Percentiles rank a stretch among this genome's conserved stretches.
Conservation (phyloP, 1,140 invertebrate genomes). For the Brachionus plicatilis region DNA sequence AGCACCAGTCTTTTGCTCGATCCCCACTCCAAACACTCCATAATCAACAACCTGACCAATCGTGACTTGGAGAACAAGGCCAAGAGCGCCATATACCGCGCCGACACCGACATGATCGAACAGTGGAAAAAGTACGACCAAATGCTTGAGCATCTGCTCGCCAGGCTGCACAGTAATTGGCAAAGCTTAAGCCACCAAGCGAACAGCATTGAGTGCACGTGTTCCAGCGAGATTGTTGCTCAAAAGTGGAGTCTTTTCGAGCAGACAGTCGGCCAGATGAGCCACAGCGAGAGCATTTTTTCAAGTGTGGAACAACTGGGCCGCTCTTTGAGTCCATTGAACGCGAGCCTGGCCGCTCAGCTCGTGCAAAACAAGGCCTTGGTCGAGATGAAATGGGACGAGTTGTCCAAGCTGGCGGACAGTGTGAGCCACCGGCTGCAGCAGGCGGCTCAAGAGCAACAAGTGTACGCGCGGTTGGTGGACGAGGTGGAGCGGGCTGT, state of each 20-base stretch:
- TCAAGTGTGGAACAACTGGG: neutral
- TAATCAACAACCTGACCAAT: neutral
- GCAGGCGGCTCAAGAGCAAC: neutral
- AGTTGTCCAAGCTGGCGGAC: neutral
- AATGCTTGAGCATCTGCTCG: neutral
- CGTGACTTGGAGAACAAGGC: neutral
- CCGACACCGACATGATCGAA: neutral
- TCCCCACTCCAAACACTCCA: neutral
- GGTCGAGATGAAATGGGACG: neutral
- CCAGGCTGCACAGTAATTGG: neutral
- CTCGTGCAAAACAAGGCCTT: neutral
- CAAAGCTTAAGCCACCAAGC: neutral
- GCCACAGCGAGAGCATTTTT: neutral
- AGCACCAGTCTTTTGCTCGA: neutral
- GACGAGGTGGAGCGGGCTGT: neutral
- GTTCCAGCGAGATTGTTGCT: neutral
- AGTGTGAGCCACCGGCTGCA: neutral
- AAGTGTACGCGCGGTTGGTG: neutral
- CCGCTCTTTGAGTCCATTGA: neutral
- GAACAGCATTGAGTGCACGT: neutral
- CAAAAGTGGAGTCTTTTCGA: neutral
- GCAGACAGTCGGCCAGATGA: neutral
- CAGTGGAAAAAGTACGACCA: conserved; percentile 13
- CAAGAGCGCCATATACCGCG: neutral
- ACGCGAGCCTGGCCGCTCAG: neutral